phyloP scores from a whole-genome alignment of 2,888 invertebrate genomes.

The Drosophila atroscutellata region DNA sequence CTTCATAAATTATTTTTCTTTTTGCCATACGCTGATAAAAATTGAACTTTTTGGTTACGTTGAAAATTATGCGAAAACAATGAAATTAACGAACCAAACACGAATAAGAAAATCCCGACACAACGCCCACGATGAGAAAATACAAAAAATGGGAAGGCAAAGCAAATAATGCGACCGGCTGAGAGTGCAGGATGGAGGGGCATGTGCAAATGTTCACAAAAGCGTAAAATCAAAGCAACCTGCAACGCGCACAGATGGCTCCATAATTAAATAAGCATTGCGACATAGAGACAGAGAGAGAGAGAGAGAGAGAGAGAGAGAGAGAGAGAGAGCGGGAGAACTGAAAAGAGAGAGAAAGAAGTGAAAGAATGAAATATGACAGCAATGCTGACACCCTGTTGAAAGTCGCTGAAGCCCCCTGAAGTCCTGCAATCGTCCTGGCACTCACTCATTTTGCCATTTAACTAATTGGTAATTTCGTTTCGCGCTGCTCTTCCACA shows the following conservation, averaged over 20 bases:
- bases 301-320: conserved; percentile 1
- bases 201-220: conserved; percentile 65
- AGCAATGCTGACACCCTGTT: conserved; percentile 56
- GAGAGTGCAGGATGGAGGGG: neutral
- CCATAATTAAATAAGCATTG: conserved; percentile 81
- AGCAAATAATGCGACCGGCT: conserved; percentile 36
- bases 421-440: conserved; percentile 24
- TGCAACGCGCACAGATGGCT: conserved; percentile 79
- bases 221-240: conserved; percentile 82
- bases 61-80: conserved; percentile 75
- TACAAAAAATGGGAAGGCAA: conserved; percentile 21
- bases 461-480: conserved; percentile 80
- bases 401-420: conserved; percentile 46
- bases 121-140: conserved; percentile 18
- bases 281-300: conserved; percentile 4
- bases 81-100: conserved; percentile 81
- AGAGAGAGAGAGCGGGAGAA: conserved; percentile 2
- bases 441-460: conserved; percentile 75
- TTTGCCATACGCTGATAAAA: conserved; percentile 16
- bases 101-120: conserved; percentile 65
- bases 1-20: conserved; percentile 1
- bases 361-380: conserved; percentile 35
- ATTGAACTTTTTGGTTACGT: conserved; percentile 33
- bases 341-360: neutral
- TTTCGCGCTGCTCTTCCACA: conserved; percentile 64